Evolutionary conservation across 2,888 invertebrate species (phyloP).

Genomic region (Athetis lepigone): DNA sequence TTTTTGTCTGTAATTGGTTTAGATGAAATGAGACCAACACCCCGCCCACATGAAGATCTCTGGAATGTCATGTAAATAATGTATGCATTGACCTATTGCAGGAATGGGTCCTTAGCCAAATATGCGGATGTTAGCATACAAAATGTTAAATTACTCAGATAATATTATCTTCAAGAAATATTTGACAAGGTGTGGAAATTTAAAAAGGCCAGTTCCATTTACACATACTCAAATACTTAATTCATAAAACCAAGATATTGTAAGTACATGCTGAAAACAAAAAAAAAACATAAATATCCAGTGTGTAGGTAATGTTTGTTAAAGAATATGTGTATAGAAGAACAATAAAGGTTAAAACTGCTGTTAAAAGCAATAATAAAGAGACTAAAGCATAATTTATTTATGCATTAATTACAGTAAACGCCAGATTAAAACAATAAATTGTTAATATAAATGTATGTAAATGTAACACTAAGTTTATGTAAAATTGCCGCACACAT

Average conservation of each 20-base stretch:
- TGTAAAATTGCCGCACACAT: not conserved
- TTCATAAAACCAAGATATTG: not conserved
- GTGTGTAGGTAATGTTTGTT: not conserved
- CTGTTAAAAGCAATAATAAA: conserved; percentile 29
- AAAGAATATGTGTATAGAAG: conserved; percentile 25
- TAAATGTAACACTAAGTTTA: conserved; percentile 1
- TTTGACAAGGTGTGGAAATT: conserved; percentile 18
- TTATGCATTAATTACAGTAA: conserved; percentile 23
- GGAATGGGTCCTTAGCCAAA: conserved; percentile 34
- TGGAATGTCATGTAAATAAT: conserved; percentile 42
- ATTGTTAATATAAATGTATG: conserved; percentile 12
- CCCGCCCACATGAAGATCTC: conserved; percentile 38
- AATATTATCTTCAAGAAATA: conserved; percentile 12
- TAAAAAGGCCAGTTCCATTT: conserved; percentile 31
- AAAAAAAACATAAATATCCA: conserved; percentile 1
- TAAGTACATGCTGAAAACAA: not conserved
- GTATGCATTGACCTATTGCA: conserved; percentile 48
- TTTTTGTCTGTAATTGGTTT: conserved; percentile 7
- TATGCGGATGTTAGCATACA: conserved; percentile 28
- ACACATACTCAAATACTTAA: not conserved
- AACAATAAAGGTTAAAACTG: conserved; percentile 15
- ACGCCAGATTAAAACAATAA: conserved; percentile 9
- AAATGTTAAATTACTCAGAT: conserved; percentile 2
- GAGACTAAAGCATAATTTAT: conserved; percentile 11
- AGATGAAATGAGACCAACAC: not conserved